These are phyloP conservation scores for Phocoena sinus DNA, from an alignment of 2,113 vertebrate species.

Conservation along the genomic window DNA sequence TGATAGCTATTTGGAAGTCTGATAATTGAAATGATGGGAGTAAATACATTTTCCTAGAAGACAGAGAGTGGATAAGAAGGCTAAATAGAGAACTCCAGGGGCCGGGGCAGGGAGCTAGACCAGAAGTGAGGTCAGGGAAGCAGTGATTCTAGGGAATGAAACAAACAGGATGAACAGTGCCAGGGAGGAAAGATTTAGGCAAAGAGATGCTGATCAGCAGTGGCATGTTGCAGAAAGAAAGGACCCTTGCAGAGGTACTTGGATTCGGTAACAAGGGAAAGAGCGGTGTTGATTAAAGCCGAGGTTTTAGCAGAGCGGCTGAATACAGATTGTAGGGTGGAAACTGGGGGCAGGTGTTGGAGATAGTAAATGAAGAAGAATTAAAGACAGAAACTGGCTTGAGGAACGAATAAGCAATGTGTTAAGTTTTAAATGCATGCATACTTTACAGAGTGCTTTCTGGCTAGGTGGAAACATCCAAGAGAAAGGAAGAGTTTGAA, in stretches of 20 bases:
- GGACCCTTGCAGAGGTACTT: fast-evolving
- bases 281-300: not conserved
- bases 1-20: not conserved
- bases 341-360: not conserved
- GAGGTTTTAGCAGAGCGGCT: not conserved
- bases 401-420: not conserved
- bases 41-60: not conserved
- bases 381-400: not conserved
- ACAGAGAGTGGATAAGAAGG: not conserved
- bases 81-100: not conserved
- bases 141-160: not conserved
- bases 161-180: not conserved
- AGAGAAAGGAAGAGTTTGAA: not conserved
- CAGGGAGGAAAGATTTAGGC: not conserved
- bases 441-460: not conserved
- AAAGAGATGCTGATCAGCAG: not conserved
- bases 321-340: no score
- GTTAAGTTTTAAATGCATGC: not conserved
- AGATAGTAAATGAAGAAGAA: not conserved
- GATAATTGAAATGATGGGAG: not conserved
- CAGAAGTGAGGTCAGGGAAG: not conserved
- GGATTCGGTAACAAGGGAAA: no score
- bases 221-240: not conserved
- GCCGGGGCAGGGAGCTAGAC: not conserved
- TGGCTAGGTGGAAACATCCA: not conserved